Evolutionary conservation across 2,113 vertebrate genomes (phyloP), one percentile per base, ranked within the genome.

Genomic region (Hippocampus barbouri): DNA sequence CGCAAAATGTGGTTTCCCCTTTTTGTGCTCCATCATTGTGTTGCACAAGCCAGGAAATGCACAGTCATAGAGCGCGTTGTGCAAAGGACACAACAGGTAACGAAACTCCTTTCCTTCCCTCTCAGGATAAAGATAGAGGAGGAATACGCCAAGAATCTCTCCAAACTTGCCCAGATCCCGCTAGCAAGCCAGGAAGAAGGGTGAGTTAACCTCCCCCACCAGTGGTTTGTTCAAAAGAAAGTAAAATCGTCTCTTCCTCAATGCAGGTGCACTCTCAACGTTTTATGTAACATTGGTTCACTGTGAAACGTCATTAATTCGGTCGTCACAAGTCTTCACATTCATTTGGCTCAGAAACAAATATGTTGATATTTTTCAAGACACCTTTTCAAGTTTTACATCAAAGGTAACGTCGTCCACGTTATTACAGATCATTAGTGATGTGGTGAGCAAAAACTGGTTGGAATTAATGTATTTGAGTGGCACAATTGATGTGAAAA

Each of bases 91-190:
- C 27, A 23, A 84, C 76, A 70, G 65, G 72, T 88, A 79, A 90
- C 77, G 63, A 72, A 70, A 68, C 40, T 77, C 70, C 70, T 86
- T 60, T 66, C 34, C 81, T 82, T 85, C 77, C 68, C 43, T 80
- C 70, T 66, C 88, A 99, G 97, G 89, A 98, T 99, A 94, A 98
- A 95, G 91, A 99, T 99, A 82, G 97, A 99, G 90, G 97, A 99
- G 68, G 97, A 99, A 67, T 99, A 99, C 73, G 95, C 97, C 63
- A 98, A 98, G 90, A 98, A 95, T 77, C 92, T 99, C 51, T 95
- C 96, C 70, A 98, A 96, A 87, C 94, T 99, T 64, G 98, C 97
- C 51, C 97, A 98, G 93, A 96, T 94, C 76, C 95, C 95, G 20
- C 87, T 99, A 60, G 97, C 95, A 4, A 91, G 92, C 49, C 96